Conservation (phyloP, 2,113 vertebrate species). For the Aplodontia rufa region DNA sequence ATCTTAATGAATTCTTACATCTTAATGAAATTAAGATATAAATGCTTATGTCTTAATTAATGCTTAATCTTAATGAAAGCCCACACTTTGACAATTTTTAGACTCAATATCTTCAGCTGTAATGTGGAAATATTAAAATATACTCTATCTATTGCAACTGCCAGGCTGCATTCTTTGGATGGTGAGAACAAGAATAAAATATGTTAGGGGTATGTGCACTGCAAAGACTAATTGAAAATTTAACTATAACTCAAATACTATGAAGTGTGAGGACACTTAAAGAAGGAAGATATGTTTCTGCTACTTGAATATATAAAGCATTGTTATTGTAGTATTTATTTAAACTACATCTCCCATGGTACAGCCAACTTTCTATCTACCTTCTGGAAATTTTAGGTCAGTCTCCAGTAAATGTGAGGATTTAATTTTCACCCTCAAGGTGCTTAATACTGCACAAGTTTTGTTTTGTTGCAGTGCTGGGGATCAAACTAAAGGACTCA, state of each 20-base stretch:
- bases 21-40: too few species aligned
- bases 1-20: not conserved
- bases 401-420: not conserved
- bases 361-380: not conserved
- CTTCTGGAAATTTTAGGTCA: conserved; percentile 6
- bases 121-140: not conserved
- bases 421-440: not conserved
- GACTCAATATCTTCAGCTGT: not conserved
- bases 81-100: not conserved
- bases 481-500: not conserved
- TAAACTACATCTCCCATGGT: not conserved
- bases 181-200: not conserved
- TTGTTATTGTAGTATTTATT: not conserved
- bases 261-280: not conserved
- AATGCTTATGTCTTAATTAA: too few species aligned
- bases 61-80: not conserved
- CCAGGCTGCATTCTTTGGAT: not conserved
- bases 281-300: not conserved
- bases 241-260: not conserved
- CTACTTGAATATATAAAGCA: not conserved
- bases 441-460: not conserved
- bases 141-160: not conserved
- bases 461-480: not conserved
- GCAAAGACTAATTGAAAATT: not conserved
- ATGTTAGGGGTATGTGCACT: not conserved